A percentile compares a stretch with the other conserved stretches of the same genome.
Conservation (phyloP, 2,113 vertebrate genomes). For the Nannospalax galili region DNA sequence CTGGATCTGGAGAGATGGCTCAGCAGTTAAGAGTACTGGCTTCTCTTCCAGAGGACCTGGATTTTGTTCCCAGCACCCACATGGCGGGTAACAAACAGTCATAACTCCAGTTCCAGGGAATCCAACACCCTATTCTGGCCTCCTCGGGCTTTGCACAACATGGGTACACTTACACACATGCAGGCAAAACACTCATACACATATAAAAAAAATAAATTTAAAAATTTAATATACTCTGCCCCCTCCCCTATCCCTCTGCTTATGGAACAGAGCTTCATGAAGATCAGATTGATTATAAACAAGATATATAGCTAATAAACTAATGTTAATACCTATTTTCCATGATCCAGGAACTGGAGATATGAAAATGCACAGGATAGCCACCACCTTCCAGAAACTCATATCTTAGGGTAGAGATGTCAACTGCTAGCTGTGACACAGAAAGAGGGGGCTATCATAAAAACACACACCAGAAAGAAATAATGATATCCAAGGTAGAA, state of each 20-base stretch:
- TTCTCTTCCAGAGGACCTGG: too few species aligned
- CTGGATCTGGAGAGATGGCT: too few species aligned
- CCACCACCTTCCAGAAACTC: neutral
- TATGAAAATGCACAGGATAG: neutral
- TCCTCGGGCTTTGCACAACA: too few species aligned
- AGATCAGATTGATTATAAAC: neutral
- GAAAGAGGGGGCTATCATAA: neutral
- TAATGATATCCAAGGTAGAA: neutral
- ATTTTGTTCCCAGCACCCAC: too few species aligned
- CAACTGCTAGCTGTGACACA: neutral
- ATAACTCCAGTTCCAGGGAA: too few species aligned
- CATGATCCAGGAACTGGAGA: neutral
- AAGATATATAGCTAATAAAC: neutral
- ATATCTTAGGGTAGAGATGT: neutral
- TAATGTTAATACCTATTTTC: neutral
- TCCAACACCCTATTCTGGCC: too few species aligned
- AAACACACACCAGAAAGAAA: neutral
- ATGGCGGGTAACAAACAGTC: too few species aligned
- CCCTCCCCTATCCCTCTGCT: neutral
- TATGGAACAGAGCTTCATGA: neutral
- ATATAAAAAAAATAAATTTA: too few species aligned
- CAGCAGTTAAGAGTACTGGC: too few species aligned
- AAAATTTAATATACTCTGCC: neutral
- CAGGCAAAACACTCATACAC: too few species aligned
- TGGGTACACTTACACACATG: too few species aligned